phyloP scores from a whole-genome alignment of 92 coral and sea anemone species.

The Phymanthus crucifer region DNA sequence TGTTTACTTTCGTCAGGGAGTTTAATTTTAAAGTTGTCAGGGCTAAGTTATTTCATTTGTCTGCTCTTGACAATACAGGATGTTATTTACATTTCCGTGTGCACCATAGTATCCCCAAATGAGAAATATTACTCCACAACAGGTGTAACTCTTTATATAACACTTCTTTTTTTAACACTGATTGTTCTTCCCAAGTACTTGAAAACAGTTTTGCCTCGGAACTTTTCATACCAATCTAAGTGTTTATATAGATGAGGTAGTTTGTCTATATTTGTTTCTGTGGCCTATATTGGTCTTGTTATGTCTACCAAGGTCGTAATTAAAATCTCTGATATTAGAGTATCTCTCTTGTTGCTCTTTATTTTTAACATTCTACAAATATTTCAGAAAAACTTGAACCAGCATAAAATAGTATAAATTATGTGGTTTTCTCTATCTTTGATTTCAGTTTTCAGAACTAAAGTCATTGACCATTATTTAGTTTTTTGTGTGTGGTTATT shows the following conservation, averaged over 20 bases:
- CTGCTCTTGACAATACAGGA: slow-evolving; percentile 16
- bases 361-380: neutral
- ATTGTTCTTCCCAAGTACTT: slow-evolving; percentile 14
- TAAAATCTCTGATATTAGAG: neutral
- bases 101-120: slow-evolving; percentile 1
- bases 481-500: neutral
- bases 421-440: neutral
- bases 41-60: slow-evolving; percentile 34
- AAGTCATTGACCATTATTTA: too few species aligned
- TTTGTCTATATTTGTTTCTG: slow-evolving; percentile 6
- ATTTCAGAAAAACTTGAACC: neutral
- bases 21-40: slow-evolving; percentile 50
- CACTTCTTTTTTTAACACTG: neutral
- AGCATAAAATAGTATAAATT: neutral
- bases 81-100: slow-evolving; percentile 8
- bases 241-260: neutral
- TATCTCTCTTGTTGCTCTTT: neutral
- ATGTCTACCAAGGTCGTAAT: neutral
- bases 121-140: slow-evolving; percentile 8
- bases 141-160: slow-evolving; percentile 15
- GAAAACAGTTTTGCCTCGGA: neutral
- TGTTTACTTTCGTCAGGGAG: slow-evolving; percentile 48
- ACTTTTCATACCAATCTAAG: neutral
- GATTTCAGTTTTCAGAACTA: too few species aligned
- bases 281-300: neutral